These are phyloP conservation scores for Pantelozetes paolii DNA, from an alignment of 2,888 invertebrate species.

Conservation along the genomic window DNA sequence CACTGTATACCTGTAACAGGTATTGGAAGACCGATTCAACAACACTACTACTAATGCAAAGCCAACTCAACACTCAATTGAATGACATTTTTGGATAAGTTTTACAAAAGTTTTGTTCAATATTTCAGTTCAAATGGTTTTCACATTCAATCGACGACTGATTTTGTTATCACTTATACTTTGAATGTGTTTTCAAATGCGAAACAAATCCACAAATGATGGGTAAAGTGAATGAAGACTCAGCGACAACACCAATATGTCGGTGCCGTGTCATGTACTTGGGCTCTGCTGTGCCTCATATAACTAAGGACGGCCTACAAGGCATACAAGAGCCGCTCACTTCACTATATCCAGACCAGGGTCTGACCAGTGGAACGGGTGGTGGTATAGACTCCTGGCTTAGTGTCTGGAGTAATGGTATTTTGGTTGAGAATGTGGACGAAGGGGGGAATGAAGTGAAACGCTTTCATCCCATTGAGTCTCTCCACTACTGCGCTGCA, in stretches of 20 bases:
- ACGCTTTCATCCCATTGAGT: conserved; percentile 91
- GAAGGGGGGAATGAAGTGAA: conserved; percentile 90
- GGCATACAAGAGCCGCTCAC: conserved; percentile 94
- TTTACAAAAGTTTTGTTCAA: background rate
- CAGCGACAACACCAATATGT: conserved; percentile 83
- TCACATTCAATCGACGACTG: too few species aligned
- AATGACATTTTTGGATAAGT: background rate
- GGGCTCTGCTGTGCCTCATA: conserved; percentile 92
- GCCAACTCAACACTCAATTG: conserved; percentile 16
- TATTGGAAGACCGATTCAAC: too few species aligned
- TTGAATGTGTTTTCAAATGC: too few species aligned
- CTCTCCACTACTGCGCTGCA: conserved; percentile 91
- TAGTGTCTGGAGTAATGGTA: conserved; percentile 94
- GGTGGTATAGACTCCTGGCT: conserved; percentile 93
- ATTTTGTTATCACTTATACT: too few species aligned
- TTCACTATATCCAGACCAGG: conserved; percentile 91
- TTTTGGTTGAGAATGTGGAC: conserved; percentile 86
- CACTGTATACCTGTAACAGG: too few species aligned
- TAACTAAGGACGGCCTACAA: conserved; percentile 94
- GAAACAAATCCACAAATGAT: too few species aligned
- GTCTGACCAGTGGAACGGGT: conserved; percentile 58
- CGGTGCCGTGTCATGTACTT: conserved; percentile 93
- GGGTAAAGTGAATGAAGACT: conserved; percentile 27
- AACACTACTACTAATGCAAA: background rate
- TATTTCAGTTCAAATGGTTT: too few species aligned